Evolutionary conservation across 2,888 invertebrate genomes (phyloP), one percentile per base, ranked within the genome.

Genomic region (Belgica antarctica): DNA sequence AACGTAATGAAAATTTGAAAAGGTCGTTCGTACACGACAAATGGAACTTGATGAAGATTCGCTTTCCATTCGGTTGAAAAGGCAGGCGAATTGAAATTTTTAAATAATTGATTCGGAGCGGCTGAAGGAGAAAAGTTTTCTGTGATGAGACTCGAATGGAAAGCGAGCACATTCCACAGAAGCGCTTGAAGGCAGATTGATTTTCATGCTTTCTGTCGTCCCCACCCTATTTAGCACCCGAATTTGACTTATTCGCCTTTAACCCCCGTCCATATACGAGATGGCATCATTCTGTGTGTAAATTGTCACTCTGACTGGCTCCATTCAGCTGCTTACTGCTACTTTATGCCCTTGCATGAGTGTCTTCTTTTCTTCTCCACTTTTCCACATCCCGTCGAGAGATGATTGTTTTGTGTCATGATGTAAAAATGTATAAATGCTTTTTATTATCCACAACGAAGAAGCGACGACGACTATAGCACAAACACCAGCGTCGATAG

Each of bases 91-190:
- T 52, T 19, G 52, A 52, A 52, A n/a, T 52, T 52, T 52, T 41
- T 52, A 12, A 52, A 52, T 52, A 52, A 52, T 52, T 52, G 52
- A 52, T 52, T 52, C 52, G 52, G 17, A 22, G 8, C 22, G 52
- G 22, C 17, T 17, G 22, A 52, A 22, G 46, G 15, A 46, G 15
- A 15, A 46, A 52, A 52, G 22, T 52, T 31, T 12, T 31, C 34
- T 12, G 34, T 31, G 12, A 31, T 5, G 34, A 31, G 34, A 5
- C 7, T 8, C 34, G 34, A 12, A 31, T n/a, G n/a, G n/a, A n/a
- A n/a, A n/a, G n/a, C n/a, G n/a, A n/a, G n/a, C n/a, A n/a, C n/a
- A n/a, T n/a, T n/a, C n/a, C n/a, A n/a, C n/a, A n/a, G n/a, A n/a
- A n/a, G n/a, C n/a, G 41, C 15, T 41, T 41, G 2, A 12, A 41